Conservation (phyloP, 2,113 vertebrate species). For the Sciurus niger region DNA sequence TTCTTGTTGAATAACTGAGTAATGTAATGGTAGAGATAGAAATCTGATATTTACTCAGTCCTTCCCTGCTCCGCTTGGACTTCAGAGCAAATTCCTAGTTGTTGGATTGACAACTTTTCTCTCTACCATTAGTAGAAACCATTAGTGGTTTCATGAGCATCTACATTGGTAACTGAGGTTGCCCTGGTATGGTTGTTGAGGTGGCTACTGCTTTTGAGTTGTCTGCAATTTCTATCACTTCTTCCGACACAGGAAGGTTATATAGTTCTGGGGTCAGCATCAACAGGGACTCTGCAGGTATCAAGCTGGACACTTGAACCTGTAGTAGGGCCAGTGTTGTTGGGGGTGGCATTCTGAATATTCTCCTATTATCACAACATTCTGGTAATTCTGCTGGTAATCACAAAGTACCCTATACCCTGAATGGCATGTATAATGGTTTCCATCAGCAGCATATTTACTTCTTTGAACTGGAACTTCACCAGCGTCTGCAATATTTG, state of each 20-base stretch:
- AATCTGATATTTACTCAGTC: not conserved
- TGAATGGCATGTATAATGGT: not conserved
- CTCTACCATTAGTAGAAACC: no score
- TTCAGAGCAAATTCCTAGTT: not conserved
- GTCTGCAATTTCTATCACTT: not conserved
- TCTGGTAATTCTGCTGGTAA: not conserved
- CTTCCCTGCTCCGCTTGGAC: no score
- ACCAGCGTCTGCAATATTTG: not conserved
- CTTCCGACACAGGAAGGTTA: not conserved
- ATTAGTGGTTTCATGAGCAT: not conserved
- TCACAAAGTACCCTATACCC: not conserved
- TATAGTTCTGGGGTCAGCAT: not conserved
- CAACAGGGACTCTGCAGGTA: no score
- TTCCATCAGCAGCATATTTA: not conserved
- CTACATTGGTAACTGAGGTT: not conserved
- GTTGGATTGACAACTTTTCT: not conserved
- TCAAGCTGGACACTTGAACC: not conserved
- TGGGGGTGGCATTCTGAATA: not conserved
- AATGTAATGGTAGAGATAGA: slow-evolving; percentile 95
- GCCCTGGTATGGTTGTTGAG: not conserved
- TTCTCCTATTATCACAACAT: not conserved
- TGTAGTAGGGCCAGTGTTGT: no score
- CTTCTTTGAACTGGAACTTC: not conserved
- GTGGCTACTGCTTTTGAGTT: not conserved
- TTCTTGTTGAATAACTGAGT: slow-evolving; percentile 52